phyloP scores from a whole-genome alignment of 2,888 invertebrate genomes.

The Amblyjoppa fuscipennis region DNA sequence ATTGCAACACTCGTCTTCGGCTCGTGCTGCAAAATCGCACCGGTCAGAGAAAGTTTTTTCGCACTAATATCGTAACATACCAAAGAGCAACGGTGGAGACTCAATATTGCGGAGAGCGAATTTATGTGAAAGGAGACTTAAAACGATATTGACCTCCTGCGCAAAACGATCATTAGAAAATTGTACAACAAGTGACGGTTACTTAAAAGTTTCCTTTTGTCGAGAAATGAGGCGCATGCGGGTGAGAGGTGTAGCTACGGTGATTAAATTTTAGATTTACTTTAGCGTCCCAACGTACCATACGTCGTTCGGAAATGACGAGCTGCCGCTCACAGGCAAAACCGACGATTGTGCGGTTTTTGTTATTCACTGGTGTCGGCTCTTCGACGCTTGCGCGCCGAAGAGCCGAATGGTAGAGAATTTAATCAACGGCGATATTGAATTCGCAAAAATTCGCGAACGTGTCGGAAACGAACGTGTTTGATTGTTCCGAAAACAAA shows the following conservation, averaged over 20 bases:
- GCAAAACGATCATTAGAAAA: slow-evolving; percentile 19
- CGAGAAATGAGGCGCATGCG: neutral
- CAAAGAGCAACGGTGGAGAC: neutral
- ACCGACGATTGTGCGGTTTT: neutral
- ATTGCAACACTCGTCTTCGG: no score
- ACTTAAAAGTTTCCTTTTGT: slow-evolving; percentile 27
- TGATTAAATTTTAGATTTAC: neutral
- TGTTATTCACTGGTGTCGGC: neutral
- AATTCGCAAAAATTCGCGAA: neutral
- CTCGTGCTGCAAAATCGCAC: no score
- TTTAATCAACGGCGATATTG: neutral
- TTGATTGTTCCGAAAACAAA: neutral
- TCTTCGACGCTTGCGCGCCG: neutral
- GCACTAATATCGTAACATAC: neutral
- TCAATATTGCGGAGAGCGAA: slow-evolving; percentile 11
- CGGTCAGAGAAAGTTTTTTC: no score
- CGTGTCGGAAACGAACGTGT: no score
- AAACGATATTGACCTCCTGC: neutral
- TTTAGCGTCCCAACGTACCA: neutral
- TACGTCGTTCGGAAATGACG: neutral
- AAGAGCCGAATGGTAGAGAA: neutral
- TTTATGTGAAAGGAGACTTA: neutral
- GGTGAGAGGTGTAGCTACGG: neutral
- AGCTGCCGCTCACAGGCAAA: slow-evolving; percentile 9
- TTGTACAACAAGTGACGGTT: neutral